Percentiles rank a stretch among this genome's conserved stretches.
Evolutionary conservation across 1,140 invertebrate genomes (phyloP).

Genomic region (Branchinecta lynchi): DNA sequence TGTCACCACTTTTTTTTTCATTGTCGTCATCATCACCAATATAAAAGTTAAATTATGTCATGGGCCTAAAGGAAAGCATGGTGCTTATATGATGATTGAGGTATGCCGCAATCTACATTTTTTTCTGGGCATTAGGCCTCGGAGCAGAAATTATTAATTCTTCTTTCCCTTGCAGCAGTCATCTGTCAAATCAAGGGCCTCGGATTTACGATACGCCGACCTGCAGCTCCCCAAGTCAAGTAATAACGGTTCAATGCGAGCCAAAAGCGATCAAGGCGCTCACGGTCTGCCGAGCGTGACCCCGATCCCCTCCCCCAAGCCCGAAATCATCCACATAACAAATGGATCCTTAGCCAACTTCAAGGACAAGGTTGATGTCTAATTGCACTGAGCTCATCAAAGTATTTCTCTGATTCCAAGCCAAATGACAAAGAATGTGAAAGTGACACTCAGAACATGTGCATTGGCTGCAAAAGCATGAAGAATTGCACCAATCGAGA

Average conservation of each 20-base stretch:
- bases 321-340: slow-evolving; percentile 3
- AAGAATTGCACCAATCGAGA: too few species aligned
- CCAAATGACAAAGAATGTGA: too few species aligned
- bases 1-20: too few species aligned
- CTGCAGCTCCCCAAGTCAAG: slow-evolving; percentile 27
- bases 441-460: too few species aligned
- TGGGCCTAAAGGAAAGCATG: too few species aligned
- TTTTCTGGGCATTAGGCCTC: too few species aligned
- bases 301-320: neutral
- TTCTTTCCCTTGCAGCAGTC: neutral
- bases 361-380: slow-evolving; percentile 1
- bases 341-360: neutral
- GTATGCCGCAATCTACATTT: too few species aligned
- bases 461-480: too few species aligned
- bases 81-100: too few species aligned
- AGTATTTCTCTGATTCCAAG: too few species aligned
- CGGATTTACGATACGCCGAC: slow-evolving; percentile 26
- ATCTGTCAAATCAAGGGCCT: neutral
- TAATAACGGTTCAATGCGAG: slow-evolving; percentile 27
- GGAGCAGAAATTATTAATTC: neutral
- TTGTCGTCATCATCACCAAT: too few species aligned
- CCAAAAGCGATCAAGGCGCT: slow-evolving; percentile 15
- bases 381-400: neutral
- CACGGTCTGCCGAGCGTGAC: slow-evolving; percentile 10
- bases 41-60: too few species aligned